Evolutionary conservation across 2,888 invertebrate genomes (phyloP), one percentile per base, ranked within the genome.

Genomic region (Drosophila multiciliata): DNA sequence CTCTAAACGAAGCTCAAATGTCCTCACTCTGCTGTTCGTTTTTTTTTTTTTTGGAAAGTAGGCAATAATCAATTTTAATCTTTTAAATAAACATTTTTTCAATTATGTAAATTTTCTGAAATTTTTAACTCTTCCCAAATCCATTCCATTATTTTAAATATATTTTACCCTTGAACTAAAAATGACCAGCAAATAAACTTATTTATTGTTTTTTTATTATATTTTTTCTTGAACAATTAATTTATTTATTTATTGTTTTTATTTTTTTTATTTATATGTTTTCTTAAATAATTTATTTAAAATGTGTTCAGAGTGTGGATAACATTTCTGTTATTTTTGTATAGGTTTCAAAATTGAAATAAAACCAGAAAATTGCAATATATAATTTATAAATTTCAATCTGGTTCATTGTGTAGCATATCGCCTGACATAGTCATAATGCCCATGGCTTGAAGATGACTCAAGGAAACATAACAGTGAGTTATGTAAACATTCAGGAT

Each of bases 401-500:
- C 1, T 12, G 3, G 15, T n/a, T 11, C n/a, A 12, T 20, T 29
- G 11, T 7, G 36, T 49, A 2, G 4, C 32, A 45, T 1, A 11
- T 6, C 29, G 7, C 26, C 40, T 55, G 15, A 15, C 2, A 32
- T 35, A 65, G 48, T 32, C 61, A 11, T 1, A 1, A 20, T 62
- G 53, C 50, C 38, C 15, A 6, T 23, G 0, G 1, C 7, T 3
- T 5, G 17, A 3, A 11, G 42, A 20, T 60, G 53, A 9, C 50
- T 54, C 50, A 50, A 65, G 49, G 55, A 66, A 29, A 15, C 66
- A 58, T 29, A 74, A 78, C 66, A 55, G 65, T 87, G 79, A 87
- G 77, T 79, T 86, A 87, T 89, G 86, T 77, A 75, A 74, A 68
- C 88, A 81, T 69, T 54, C 67, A 67, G 73, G 66, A 77, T 73